Base-by-base conservation (phyloP, 1,140 invertebrate species). In the Camponotus vicinus region DNA sequence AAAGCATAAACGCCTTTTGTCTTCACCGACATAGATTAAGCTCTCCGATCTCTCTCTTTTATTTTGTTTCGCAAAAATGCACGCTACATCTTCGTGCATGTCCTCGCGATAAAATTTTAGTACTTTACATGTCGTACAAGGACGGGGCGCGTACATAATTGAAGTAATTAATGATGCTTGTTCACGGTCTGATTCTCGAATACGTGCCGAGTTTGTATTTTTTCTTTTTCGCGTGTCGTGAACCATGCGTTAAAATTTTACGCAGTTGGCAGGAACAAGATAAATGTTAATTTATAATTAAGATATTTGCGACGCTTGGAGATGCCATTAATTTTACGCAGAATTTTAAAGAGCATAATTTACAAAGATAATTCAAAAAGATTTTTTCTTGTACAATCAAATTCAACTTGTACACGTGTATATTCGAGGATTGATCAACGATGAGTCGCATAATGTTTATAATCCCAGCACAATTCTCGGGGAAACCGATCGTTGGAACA, bases 1-100 rank as follows among this genome's bases (percentile, higher is more conserved):
- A 61, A 73, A 83, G 40, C 79, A 73, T 83, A 73, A 57, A 64
- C 49, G 40, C 61, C 55, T 32, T 64, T 86, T 86, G 80, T 82
- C 71, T 61, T 70, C 9, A 18, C 11, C 61, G 49, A 83, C 37
- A 18, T 70, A 61, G 79, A 83, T 83, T 73, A 83, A 83, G 79
- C 69, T 34, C 34, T 5, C 37, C 69, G 40, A 63, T 73, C 40
- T 71, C 40, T 9, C 27, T 18, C 3, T 42, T 27, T 63, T 61
- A 69, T 55, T 40, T 49, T 63, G 40, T 61, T 21, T 63, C 55
- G 40, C 55, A 49, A 75, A 83, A 61, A 59, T 37, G 40, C 69
- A 83, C 69, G 13, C 67, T 34, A 49, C 66, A 59, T 64, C 32
- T 73, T 11, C 9, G 37, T 27, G 6, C 27, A 45, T 37, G 8